Conservation (phyloP, 2,797 vertebrate species). For the Pseudotriccus pelzelni region DNA sequence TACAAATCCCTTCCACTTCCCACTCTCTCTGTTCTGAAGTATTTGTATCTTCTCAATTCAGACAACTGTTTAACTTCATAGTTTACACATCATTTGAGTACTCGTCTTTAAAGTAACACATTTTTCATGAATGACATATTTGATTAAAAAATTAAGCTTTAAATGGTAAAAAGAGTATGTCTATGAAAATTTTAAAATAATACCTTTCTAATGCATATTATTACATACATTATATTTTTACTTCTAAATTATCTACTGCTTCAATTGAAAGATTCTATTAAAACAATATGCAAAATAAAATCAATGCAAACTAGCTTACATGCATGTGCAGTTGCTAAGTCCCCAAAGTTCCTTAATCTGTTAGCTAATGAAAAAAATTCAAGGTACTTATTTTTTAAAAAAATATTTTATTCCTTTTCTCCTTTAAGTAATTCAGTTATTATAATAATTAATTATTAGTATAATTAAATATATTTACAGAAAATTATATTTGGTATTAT, state of each 20-base stretch:
- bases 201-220: background rate
- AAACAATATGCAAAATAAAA: background rate
- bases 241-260: background rate
- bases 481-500: background rate
- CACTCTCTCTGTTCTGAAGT: background rate
- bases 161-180: background rate
- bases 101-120: background rate
- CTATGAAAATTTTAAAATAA: background rate
- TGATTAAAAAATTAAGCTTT: background rate
- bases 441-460: background rate
- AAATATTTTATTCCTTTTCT: background rate
- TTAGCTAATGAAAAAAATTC: background rate
- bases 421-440: background rate
- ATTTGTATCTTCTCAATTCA: background rate
- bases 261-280: background rate
- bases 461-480: background rate
- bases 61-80: background rate
- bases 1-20: background rate
- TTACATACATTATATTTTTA: background rate
- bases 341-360: background rate
- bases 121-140: background rate
- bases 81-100: background rate
- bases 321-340: background rate
- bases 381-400: background rate
- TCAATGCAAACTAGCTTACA: background rate